A percentile compares a stretch with the other conserved stretches of the same genome.
phyloP scores from a whole-genome alignment of 2,797 vertebrate species.

The Onychomys leucogaster region DNA sequence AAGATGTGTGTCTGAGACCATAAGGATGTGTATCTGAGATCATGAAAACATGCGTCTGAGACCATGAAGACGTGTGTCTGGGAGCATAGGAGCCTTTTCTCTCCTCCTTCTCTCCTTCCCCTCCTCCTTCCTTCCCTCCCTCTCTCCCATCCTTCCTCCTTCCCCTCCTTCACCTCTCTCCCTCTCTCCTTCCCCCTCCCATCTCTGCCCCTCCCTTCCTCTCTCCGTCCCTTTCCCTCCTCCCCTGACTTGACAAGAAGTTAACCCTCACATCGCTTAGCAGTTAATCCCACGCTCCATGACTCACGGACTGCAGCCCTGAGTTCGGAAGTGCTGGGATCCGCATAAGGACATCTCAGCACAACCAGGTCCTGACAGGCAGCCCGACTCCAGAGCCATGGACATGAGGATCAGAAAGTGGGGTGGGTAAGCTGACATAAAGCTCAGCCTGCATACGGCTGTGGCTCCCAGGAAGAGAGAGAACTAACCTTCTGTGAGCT shows the following conservation, averaged over 20 bases:
- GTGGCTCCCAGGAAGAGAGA: neutral
- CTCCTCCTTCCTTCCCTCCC: neutral
- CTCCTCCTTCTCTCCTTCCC: fast-evolving
- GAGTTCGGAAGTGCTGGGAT: neutral
- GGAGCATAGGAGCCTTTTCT: neutral
- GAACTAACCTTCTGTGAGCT: fast-evolving
- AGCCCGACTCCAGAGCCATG: neutral
- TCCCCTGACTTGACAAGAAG: neutral
- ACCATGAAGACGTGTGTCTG: neutral
- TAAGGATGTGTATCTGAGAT: no score
- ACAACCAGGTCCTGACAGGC: neutral
- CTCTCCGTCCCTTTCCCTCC: neutral
- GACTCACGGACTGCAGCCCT: neutral
- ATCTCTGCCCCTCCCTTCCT: neutral
- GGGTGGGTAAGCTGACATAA: neutral
- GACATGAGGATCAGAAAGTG: neutral
- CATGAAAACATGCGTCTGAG: no score
- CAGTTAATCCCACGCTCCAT: neutral
- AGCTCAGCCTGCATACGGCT: neutral
- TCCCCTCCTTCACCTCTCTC: neutral
- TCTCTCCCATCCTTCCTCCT: neutral
- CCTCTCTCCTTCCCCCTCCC: neutral
- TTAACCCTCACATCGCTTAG: neutral
- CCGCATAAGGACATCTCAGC: neutral
- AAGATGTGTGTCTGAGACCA: no score